These are phyloP conservation scores for Parazoanthus swiftii DNA, from an alignment of 92 coral and sea anemone genomes.

Conservation along the genomic window DNA sequence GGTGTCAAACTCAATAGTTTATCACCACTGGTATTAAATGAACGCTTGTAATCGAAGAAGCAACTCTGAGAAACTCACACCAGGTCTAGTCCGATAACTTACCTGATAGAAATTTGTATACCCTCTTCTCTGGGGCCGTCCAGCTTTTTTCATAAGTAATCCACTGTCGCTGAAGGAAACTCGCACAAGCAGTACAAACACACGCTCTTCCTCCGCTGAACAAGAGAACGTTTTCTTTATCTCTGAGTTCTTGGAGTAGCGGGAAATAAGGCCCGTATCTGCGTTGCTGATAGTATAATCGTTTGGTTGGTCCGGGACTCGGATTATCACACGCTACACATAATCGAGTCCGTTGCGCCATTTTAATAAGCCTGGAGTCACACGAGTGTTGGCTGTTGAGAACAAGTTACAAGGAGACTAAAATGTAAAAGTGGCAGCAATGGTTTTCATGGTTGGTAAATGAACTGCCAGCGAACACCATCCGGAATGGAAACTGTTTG, in stretches of 20 bases:
- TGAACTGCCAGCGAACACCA: neutral
- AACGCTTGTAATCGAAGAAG: neutral
- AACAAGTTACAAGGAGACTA: neutral
- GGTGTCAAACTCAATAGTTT: neutral
- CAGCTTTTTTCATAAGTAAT: constrained; percentile 76
- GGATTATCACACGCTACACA: constrained; percentile 88
- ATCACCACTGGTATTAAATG: neutral
- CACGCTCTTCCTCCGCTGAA: constrained; percentile 79
- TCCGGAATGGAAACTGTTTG: neutral
- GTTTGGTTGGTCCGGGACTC: constrained; percentile 91
- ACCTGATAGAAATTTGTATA: constrained; percentile 80
- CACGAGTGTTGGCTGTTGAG: too few relatives aligned
- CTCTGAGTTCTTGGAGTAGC: constrained; percentile 68
- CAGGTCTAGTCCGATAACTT: neutral
- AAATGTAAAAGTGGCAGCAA: neutral
- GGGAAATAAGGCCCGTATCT: constrained; percentile 93
- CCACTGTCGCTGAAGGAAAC: constrained; percentile 93
- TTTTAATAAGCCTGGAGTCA: neutral
- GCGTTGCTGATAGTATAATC: constrained; percentile 81
- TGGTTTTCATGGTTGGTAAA: neutral
- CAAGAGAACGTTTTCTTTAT: constrained; percentile 55
- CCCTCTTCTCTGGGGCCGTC: constrained; percentile 83
- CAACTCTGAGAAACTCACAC: too few relatives aligned
- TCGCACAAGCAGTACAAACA: constrained; percentile 91
- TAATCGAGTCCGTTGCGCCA: constrained; percentile 46